Percentiles rank a stretch among this genome's conserved stretches.
phyloP scores from a whole-genome alignment of 37 sponge, comb jelly and placozoan genomes.

The Ianthella basta region DNA sequence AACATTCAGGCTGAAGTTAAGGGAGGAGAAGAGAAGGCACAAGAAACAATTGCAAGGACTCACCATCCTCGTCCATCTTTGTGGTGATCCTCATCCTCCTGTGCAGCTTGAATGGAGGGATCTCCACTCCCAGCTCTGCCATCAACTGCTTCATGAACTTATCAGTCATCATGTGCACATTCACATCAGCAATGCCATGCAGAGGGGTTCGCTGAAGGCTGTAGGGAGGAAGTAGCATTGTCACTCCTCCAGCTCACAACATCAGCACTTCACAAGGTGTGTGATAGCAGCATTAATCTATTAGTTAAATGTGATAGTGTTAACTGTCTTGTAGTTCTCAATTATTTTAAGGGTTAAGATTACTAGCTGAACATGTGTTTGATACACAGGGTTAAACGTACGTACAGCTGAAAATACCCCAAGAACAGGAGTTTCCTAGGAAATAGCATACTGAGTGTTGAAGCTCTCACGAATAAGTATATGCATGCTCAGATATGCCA shows the following conservation, averaged over 20 bases:
- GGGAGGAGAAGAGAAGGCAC: neutral
- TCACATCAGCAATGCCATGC: conserved; percentile 34
- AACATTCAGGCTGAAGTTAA: too few species aligned
- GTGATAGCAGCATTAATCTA: too few species aligned
- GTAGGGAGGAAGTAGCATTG: neutral
- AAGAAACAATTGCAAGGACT: neutral
- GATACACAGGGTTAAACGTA: too few species aligned
- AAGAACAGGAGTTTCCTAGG: too few species aligned
- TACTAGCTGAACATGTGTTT: too few species aligned
- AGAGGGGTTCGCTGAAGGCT: conserved; percentile 85
- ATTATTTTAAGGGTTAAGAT: too few species aligned
- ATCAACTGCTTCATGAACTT: conserved; percentile 69
- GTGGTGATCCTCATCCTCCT: conserved; percentile 49
- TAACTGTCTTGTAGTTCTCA: too few species aligned
- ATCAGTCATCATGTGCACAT: conserved; percentile 82
- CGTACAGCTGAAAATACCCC: too few species aligned
- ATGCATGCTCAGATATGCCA: too few species aligned
- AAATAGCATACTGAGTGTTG: too few species aligned
- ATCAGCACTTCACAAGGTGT: neutral
- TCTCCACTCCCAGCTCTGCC: conserved; percentile 53
- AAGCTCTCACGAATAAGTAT: too few species aligned
- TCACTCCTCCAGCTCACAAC: neutral
- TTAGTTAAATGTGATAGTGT: too few species aligned
- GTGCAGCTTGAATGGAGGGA: conserved; percentile 70
- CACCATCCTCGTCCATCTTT: neutral